These are phyloP conservation scores for Bombus soroeensis DNA, from an alignment of 1,140 invertebrate genomes.

Conservation along the genomic window DNA sequence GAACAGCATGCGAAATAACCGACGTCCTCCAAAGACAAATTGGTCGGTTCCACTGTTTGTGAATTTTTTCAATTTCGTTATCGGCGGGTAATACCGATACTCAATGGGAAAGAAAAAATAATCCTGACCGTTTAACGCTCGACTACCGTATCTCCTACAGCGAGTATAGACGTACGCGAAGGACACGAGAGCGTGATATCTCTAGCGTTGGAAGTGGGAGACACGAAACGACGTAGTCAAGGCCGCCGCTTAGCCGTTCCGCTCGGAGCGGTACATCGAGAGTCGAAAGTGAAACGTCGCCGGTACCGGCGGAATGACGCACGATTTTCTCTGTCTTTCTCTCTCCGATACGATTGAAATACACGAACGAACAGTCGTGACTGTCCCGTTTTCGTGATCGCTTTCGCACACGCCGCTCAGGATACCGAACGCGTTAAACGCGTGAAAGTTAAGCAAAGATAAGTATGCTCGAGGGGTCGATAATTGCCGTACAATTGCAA, in stretches of 20 bases:
- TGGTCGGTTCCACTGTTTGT: too few relatives aligned
- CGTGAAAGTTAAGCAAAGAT: constrained; percentile 15
- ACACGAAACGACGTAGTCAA: constrained; percentile 61
- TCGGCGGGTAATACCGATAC: too few relatives aligned
- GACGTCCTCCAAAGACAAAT: too few relatives aligned
- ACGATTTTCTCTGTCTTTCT: constrained; percentile 19
- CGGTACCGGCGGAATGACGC: constrained; percentile 60
- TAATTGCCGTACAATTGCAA: constrained; percentile 53
- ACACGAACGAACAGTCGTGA: background rate
- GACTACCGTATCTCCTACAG: background rate
- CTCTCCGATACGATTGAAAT: too few relatives aligned
- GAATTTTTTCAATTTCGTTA: too few relatives aligned
- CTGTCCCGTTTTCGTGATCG: constrained; percentile 47
- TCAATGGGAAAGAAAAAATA: too few relatives aligned
- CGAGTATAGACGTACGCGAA: background rate
- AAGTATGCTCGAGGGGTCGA: constrained; percentile 21
- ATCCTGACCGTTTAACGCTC: background rate
- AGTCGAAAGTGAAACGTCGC: constrained; percentile 70
- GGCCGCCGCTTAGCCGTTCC: constrained; percentile 65
- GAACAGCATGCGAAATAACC: too few relatives aligned
- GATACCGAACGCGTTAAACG: background rate
- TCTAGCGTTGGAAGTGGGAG: background rate
- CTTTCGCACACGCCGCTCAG: constrained; percentile 2
- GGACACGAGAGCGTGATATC: constrained; percentile 12
- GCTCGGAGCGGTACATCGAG: constrained; percentile 64